A percentile compares a stretch with the other conserved stretches of the same genome.
Conservation (phyloP, 2,797 vertebrate species). For the Halcyon smyrnensis region DNA sequence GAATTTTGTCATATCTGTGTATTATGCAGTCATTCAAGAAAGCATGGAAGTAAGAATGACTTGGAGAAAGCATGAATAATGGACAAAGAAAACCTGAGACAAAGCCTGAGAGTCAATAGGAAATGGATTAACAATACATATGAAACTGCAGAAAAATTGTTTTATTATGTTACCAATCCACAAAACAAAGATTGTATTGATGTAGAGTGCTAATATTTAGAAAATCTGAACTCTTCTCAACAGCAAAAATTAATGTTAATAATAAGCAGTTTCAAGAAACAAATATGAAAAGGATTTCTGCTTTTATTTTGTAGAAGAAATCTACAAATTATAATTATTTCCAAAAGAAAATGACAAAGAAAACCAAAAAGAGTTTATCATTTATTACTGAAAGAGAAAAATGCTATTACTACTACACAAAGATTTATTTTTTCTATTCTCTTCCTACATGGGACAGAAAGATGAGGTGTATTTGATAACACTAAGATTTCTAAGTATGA, state of each 20-base stretch:
- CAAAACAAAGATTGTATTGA: neutral
- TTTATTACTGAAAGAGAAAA: neutral
- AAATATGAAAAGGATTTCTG: neutral
- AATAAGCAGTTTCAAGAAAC: neutral
- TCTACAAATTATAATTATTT: neutral
- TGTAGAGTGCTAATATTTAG: neutral
- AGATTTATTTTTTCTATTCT: neutral
- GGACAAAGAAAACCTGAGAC: neutral
- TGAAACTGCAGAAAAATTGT: neutral
- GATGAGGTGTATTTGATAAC: neutral
- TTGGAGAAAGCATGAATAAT: neutral
- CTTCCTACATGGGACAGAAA: neutral
- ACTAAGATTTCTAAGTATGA: neutral
- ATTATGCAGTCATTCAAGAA: neutral
- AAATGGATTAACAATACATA: neutral
- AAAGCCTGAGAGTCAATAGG: neutral
- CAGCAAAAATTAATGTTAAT: neutral
- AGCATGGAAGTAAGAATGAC: neutral
- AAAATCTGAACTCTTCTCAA: neutral
- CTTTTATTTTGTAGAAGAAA: neutral
- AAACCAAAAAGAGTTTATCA: neutral
- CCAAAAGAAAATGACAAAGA: neutral
- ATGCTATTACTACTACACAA: neutral
- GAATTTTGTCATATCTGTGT: neutral
- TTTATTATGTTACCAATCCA: neutral